Conservation (phyloP, 2,888 invertebrate species). For the Drosophila fungiperda region DNA sequence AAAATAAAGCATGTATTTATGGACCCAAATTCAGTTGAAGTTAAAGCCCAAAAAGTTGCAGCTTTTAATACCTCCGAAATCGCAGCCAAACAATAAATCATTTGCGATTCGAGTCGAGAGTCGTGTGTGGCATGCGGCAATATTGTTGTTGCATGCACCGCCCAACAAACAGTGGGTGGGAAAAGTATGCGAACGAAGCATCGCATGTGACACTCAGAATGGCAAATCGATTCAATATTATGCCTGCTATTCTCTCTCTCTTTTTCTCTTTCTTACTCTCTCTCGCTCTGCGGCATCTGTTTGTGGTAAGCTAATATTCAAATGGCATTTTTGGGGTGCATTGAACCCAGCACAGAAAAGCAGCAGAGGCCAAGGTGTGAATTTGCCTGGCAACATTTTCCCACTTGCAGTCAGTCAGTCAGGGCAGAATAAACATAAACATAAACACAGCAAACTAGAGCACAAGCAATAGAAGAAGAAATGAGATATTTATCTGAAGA, state of each 20-base stretch:
- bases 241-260: conserved; percentile 1
- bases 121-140: conserved; percentile 26
- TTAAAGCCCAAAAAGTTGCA: conserved; percentile 49
- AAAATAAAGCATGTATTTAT: conserved; percentile 16
- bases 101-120: conserved; percentile 32
- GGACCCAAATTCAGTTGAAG: conserved; percentile 57
- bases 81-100: conserved; percentile 47
- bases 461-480: conserved; percentile 19
- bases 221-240: conserved; percentile 66
- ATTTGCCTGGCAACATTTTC: conserved; percentile 49
- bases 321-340: conserved; percentile 64
- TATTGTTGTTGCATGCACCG: conserved; percentile 50
- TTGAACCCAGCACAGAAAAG: conserved; percentile 53
- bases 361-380: conserved; percentile 53
- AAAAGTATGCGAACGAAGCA: conserved; percentile 3
- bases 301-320: conserved; percentile 56
- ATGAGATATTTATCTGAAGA: not conserved
- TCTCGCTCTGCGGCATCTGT: conserved; percentile 5
- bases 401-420: conserved; percentile 15
- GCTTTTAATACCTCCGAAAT: conserved; percentile 52
- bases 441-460: conserved; percentile 58
- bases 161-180: conserved; percentile 7
- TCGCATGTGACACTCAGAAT: conserved; percentile 49
- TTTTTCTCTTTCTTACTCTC: not conserved
- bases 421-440: conserved; percentile 54